Evolutionary conservation across 2,888 invertebrate genomes (phyloP), one percentile per base, ranked within the genome.

Genomic region (Rotaria macrura): DNA sequence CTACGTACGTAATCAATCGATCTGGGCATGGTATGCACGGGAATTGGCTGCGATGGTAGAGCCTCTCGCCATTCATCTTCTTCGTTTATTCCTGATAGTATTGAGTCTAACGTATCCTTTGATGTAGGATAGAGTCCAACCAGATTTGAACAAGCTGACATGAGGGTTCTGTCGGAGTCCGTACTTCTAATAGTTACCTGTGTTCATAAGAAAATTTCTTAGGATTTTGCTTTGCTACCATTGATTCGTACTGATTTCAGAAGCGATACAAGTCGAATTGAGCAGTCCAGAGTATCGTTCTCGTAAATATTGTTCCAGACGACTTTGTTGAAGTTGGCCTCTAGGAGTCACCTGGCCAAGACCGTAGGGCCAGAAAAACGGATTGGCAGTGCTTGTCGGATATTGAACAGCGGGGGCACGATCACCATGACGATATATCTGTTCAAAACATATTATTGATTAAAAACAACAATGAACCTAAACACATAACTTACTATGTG

Each of bases 351-450:
- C 54, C 57, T 87, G 85, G n/a, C 87, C 87, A 55, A 87, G 65
- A 38, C 87, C 87, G 9, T 85, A 52, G 7, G 84, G 85, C 87
- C 87, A 87, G 34, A 23, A 55, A 9, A 65, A 54, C 25, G 85
- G 84, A 55, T 84, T 38, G n/a, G 54, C 43, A 17, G 65, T 43
- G 25, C 79, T 74, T 4, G 57, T 87, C 2, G 85, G 86, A 85
- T 85, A 87, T 12, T 49, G n/a, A 3, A 47, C 23, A 20, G 85
- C 86, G 25, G 87, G 87, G 25, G 85, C 57, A n/a, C 87, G 85
- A 74, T 85, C 87, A 23, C 87, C 87, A 85, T 87, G 87, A 72
- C 87, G 84, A 85, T 85, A 87, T 2, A 87, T n/a, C 84, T 83
- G n/a, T 57, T 52, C 17, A 2, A 6, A 49, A 49, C 2, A 49